Evolutionary conservation across 2,888 invertebrate genomes (phyloP), one percentile per base, ranked within the genome.

Genomic region (Sipha maydis): DNA sequence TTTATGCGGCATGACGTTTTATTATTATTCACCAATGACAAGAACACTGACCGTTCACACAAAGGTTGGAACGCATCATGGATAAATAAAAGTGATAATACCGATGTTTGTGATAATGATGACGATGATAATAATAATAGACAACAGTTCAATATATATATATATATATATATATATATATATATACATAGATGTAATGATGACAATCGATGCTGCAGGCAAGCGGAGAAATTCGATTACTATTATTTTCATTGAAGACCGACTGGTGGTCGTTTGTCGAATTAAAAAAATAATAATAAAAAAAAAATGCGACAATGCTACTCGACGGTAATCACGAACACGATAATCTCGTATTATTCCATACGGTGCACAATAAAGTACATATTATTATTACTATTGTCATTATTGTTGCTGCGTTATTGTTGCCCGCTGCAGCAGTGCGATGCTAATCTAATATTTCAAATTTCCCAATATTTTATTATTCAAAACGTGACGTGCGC

Each of bases 161-260:
- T 34, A 4, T 34, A 34, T 34, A 34, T 34, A 34, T 34, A 34
- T 34, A 9, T 41, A 11, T 41, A 41, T 34, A 34, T 34, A 4
- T 34, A 4, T 34, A 34, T 34, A 34, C 7, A 7, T 7, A 41
- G 38, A n/a, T 21, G 28, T 19, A 54, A 56, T 56, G 14, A 28
- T 31, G 54, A 48, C 48, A 14, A 48, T 14, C 48, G 48, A 48
- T 48, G 48, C 14, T 48, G 14, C 48, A 14, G 48, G 48, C 48
- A 14, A 48, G 4, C 34, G 79, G 7, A 61, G 61, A 67, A 80
- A 80, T 48, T 48, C 67, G 80, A 80, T 41, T 80, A 67, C 61
- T 67, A 75, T 75, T 75, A 75, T 61, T 61, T 7, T 25, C 3
- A 61, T 61, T 61, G 25, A 38, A 19, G 28, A 69, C 28, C 25